Base-by-base conservation (phyloP, 2,113 vertebrate species). In the Danionella cerebrum region DNA sequence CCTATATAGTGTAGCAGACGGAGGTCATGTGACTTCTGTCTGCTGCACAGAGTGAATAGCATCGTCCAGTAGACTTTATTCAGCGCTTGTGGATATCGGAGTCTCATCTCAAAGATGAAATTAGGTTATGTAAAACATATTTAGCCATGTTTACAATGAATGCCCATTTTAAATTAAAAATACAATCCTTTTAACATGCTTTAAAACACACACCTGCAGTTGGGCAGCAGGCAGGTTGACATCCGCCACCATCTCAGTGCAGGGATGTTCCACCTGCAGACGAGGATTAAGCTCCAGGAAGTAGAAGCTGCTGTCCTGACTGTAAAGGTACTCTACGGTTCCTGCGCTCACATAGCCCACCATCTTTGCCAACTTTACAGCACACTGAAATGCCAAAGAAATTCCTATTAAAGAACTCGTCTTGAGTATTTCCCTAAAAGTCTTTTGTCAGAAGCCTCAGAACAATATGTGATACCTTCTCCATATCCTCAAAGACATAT, bases 171-270 rank as follows among this genome's bases (percentile, higher is more conserved):
- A n/a, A n/a, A n/a, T n/a, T n/a, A n/a, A n/a, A n/a, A n/a, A n/a
- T n/a, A n/a, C n/a, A n/a, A n/a, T n/a, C n/a, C n/a, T n/a, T 51
- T 52, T 9, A 29, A 51, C 29, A 2, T 19, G 5, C 18, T 57
- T 9, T 58, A 44, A 13, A 31, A 39, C 42, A 18, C 8, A 83
- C 81, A 98, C 96, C 91, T 99, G 96, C 65, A 99, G 88, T 62
- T 99, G 96, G 1, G 96, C 96, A 1, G 94, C 87, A 0, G 95
- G 96, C 70, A 99, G 84, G 71, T 99, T 99, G 41, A 99, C 93
- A 7, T 99, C 95, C 12, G 97, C 97, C 2, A 99, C 94, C 96
- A 99, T 99, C 84, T 99, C 97, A 0, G 97, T 99, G 73, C 97
- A 99, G 59, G 97, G 97, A 72, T 99, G 97, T 65, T 99, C 97